phyloP scores from a whole-genome alignment of 2,888 invertebrate species.

The Halictus quadricinctus region DNA sequence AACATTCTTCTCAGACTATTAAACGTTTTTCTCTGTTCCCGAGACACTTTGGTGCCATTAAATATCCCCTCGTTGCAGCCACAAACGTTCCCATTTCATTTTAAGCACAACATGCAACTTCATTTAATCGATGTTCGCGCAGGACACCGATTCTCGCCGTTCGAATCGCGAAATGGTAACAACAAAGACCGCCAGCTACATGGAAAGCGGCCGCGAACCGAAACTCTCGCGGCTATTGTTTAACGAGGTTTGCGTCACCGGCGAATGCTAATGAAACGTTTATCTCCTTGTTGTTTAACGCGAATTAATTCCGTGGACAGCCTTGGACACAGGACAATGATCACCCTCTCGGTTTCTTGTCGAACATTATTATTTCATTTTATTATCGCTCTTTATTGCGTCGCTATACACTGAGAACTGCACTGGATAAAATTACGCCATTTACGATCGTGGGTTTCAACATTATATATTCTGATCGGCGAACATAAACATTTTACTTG shows the following conservation, averaged over 20 bases:
- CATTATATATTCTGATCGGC: background rate
- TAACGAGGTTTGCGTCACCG: constrained; percentile 62
- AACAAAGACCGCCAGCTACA: constrained; percentile 31
- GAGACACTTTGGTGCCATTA: background rate
- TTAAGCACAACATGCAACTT: background rate
- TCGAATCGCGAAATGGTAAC: background rate
- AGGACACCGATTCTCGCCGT: constrained; percentile 2
- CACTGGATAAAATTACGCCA: background rate
- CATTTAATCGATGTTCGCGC: background rate
- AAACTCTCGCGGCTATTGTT: constrained; percentile 53
- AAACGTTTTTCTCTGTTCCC: background rate
- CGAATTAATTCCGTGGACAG: constrained; percentile 58
- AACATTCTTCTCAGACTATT: background rate
- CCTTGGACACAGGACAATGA: constrained; percentile 54
- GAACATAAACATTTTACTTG: background rate
- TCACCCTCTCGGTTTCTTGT: background rate
- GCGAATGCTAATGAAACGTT: constrained; percentile 63
- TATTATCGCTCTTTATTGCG: background rate
- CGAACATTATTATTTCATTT: background rate
- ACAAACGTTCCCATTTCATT: background rate
- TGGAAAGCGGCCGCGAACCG: constrained; percentile 38
- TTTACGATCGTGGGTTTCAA: background rate
- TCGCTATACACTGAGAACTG: background rate
- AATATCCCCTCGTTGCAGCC: background rate
- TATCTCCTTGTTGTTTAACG: constrained; percentile 56